Conservation (phyloP, 2,113 vertebrate genomes). For the Sinocyclocheilus maitianheensis region DNA sequence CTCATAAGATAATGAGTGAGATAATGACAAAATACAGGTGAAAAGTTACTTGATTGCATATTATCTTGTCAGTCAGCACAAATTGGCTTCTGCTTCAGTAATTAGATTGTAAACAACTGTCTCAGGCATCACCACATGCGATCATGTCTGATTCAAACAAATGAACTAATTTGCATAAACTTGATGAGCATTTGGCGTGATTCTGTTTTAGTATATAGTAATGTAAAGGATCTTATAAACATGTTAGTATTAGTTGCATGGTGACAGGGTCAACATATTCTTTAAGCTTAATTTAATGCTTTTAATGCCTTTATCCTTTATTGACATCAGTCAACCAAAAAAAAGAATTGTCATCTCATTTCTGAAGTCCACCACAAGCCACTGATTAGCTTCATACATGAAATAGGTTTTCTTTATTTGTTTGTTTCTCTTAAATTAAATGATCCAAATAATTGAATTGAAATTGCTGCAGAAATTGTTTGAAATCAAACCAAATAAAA, state of each 20-base stretch:
- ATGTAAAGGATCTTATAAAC: too few relatives aligned
- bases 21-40: background rate
- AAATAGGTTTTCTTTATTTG: background rate
- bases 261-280: too few relatives aligned
- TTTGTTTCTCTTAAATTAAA: constrained; percentile 11
- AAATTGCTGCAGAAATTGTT: background rate
- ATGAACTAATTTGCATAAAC: background rate
- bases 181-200: background rate
- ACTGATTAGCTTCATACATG: background rate
- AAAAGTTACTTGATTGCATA: background rate
- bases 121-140: background rate
- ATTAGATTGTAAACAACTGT: background rate
- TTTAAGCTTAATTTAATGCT: too few relatives aligned
- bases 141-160: background rate
- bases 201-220: background rate
- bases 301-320: too few relatives aligned
- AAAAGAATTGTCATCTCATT: background rate
- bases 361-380: background rate
- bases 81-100: background rate
- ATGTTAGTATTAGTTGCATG: background rate
- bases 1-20: background rate
- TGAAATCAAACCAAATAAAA: background rate
- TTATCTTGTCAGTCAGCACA: background rate
- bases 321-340: too few relatives aligned
- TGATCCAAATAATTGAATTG: background rate